These are phyloP conservation scores for Allobates femoralis DNA, from an alignment of 2,797 vertebrate species.

Conservation along the genomic window DNA sequence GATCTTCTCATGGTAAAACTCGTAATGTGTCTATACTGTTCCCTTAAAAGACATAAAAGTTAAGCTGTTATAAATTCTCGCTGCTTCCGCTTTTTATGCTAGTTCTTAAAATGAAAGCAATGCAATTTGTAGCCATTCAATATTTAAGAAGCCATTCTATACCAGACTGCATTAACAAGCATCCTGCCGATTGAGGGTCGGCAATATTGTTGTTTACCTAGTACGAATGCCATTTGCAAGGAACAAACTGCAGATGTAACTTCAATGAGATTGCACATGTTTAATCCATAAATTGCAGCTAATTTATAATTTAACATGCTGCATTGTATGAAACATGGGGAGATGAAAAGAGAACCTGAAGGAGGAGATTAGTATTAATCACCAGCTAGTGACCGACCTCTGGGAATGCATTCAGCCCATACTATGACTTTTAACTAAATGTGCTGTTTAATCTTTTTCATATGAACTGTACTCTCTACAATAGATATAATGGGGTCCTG, in stretches of 20 bases:
- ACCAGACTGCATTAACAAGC: background rate
- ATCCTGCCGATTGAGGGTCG: background rate
- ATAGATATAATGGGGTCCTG: background rate
- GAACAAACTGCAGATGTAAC: background rate
- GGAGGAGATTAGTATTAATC: slow-evolving; percentile 25
- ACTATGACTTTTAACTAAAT: background rate
- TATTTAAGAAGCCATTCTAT: slow-evolving; percentile 11
- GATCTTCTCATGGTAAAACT: background rate
- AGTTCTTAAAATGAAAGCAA: background rate
- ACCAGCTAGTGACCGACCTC: background rate
- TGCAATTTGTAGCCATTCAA: slow-evolving; percentile 15
- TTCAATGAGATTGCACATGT: slow-evolving; percentile 1
- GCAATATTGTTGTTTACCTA: background rate
- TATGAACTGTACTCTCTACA: background rate
- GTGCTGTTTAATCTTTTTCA: background rate
- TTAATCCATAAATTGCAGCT: slow-evolving; percentile 35
- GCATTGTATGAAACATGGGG: background rate
- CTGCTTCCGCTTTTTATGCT: background rate
- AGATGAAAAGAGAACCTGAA: slow-evolving; percentile 14
- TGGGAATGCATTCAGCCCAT: background rate
- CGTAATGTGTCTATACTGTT: background rate
- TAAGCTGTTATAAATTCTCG: background rate
- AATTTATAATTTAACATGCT: slow-evolving; percentile 16
- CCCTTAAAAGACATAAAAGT: slow-evolving; percentile 1
- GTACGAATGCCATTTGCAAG: background rate